Conservation (phyloP, 2,888 invertebrate genomes). For the Zele albiditarsus region DNA sequence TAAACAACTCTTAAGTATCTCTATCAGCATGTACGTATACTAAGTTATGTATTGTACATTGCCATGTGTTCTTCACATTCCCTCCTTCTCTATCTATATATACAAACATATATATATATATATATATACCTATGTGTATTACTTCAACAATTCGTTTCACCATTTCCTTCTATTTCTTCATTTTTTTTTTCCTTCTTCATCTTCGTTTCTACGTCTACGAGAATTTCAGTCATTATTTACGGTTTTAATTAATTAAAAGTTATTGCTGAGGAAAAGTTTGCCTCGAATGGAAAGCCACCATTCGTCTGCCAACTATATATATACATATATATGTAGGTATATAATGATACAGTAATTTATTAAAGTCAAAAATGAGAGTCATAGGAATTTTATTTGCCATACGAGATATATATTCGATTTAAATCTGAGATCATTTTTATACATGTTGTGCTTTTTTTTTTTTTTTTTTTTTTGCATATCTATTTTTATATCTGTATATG, state of each 20-base stretch:
- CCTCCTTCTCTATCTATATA: background rate
- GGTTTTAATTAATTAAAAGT: constrained; percentile 37
- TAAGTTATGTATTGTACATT: background rate
- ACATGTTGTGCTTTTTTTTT: background rate
- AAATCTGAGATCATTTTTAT: background rate
- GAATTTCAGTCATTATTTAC: constrained; percentile 39
- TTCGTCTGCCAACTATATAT: background rate
- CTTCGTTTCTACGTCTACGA: constrained; percentile 6
- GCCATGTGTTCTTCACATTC: background rate
- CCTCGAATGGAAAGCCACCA: constrained; percentile 20
- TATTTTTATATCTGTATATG: background rate
- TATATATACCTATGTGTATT: background rate
- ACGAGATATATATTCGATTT: background rate
- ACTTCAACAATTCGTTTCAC: constrained; percentile 15
- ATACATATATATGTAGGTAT: background rate
- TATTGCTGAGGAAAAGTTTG: constrained; percentile 17
- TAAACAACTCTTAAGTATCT: constrained; percentile 38
- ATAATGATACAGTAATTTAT: constrained; percentile 18
- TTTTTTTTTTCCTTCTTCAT: constrained; percentile 12
- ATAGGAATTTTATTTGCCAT: background rate
- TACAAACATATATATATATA: background rate
- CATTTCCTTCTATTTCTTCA: background rate
- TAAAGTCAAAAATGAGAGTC: background rate
- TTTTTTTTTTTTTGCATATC: background rate
- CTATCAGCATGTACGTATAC: background rate